A percentile compares a stretch with the other conserved stretches of the same genome.
These are phyloP conservation scores for Macrosoma leucophasiata DNA, from an alignment of 2,888 invertebrate genomes.

Conservation along the genomic window DNA sequence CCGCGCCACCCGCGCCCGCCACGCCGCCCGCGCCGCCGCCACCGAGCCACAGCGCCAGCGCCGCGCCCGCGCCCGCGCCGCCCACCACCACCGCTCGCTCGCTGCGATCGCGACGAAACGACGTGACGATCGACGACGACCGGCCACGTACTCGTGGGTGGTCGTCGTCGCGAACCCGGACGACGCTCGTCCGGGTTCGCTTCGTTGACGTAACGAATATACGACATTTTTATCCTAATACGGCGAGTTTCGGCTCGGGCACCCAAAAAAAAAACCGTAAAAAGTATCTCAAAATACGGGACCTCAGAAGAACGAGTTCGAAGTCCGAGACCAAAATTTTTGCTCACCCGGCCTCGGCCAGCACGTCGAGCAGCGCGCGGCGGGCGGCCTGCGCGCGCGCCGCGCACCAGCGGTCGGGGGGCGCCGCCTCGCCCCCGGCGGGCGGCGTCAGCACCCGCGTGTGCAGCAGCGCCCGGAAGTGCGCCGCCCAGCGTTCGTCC, in stretches of 20 bases:
- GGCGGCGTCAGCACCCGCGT: constrained; percentile 26
- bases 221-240: too few relatives aligned
- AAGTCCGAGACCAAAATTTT: too few relatives aligned
- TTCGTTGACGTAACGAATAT: too few relatives aligned
- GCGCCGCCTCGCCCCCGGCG: constrained; percentile 32
- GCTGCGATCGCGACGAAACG: constrained; percentile 13
- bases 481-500: constrained; percentile 30
- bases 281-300: too few relatives aligned
- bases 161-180: too few relatives aligned
- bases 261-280: too few relatives aligned
- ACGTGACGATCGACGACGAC: too few relatives aligned
- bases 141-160: too few relatives aligned
- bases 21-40: constrained; percentile 23
- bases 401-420: constrained; percentile 39
- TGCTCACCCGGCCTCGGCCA: constrained; percentile 46
- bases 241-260: too few relatives aligned
- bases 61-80: constrained; percentile 40
- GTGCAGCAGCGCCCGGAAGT: constrained; percentile 38
- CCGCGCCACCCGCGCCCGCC: constrained; percentile 33
- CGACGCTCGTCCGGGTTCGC: too few relatives aligned
- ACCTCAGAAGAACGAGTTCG: too few relatives aligned
- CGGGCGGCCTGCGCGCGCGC: constrained; percentile 35
- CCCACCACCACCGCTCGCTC: constrained; percentile 32
- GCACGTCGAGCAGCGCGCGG: constrained; percentile 38
- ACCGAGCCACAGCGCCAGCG: constrained; percentile 31